phyloP scores from a whole-genome alignment of 2,113 vertebrate genomes.

The Cyprinodon tularosa region DNA sequence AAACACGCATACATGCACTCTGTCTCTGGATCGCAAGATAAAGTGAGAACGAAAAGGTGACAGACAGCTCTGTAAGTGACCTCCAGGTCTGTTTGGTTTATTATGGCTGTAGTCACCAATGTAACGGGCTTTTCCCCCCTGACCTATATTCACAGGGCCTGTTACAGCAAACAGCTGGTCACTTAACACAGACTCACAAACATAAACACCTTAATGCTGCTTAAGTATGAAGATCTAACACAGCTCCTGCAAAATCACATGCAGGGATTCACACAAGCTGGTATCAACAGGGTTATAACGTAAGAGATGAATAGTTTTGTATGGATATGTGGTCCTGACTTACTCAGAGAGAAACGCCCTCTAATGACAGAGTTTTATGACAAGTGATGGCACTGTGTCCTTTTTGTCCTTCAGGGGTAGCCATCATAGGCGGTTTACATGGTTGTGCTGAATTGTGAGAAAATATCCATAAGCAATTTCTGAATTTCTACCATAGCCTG shows the following conservation, averaged over 20 bases:
- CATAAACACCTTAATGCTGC: constrained; percentile 64
- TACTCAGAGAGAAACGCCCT: constrained; percentile 52
- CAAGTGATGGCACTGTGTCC: constrained; percentile 43
- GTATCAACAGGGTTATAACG: constrained; percentile 74
- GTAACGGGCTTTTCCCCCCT: constrained; percentile 25
- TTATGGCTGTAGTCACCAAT: constrained; percentile 5
- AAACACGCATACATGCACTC: constrained; percentile 24
- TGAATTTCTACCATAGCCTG: neutral
- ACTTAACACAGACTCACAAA: constrained; percentile 25
- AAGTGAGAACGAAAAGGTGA: constrained; percentile 38
- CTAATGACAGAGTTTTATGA: constrained; percentile 52
- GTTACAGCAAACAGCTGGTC: constrained; percentile 8
- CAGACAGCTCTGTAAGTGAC: constrained; percentile 16
- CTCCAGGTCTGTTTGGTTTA: constrained; percentile 5
- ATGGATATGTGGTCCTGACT: constrained; percentile 53
- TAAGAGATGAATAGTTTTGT: constrained; percentile 66
- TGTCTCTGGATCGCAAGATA: constrained; percentile 28
- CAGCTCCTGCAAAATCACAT: constrained; percentile 11
- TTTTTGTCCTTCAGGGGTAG: constrained; percentile 54
- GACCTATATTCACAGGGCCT: constrained; percentile 18
- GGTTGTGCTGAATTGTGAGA: neutral
- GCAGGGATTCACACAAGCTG: constrained; percentile 43
- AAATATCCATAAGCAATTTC: neutral
- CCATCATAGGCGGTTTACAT: constrained; percentile 38
- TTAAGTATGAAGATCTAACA: constrained; percentile 52